Evolutionary conservation across 2,113 vertebrate genomes (phyloP), one percentile per base, ranked within the genome.

Genomic region (Hiodon tergisus): DNA sequence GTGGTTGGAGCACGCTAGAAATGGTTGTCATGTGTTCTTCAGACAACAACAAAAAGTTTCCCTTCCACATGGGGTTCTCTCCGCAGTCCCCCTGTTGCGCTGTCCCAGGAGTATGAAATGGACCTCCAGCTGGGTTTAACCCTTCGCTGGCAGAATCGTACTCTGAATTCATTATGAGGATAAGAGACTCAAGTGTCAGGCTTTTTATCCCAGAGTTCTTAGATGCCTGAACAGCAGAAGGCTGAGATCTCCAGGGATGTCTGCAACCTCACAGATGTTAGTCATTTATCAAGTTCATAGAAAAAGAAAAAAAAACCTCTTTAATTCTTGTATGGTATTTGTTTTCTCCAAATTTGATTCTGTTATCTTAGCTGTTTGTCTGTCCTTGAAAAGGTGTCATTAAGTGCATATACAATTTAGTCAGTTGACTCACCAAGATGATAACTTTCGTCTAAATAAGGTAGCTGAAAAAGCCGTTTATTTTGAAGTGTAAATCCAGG

Each of bases 401-500:
- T 6, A 10, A 47, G 46, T 46, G 16, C 10, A 9, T 14, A 8
- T 60, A 57, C 10, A 10, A 5, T 57, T 5, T 57, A 57, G 5
- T 57, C 54, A 66, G 63, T 9, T 66, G 31, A 47, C 48, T 48
- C 11, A 6, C 9, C 1, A 16, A 47, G 17, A 8, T 4, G 63
- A 66, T 66, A 66, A 16, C 63, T 66, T 47, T 48, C 4, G 31
- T 47, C 63, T 47, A 47, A 6, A 11, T 8, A 66, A 66, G 63
- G 46, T 16, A 66, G 63, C 48, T 8, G 63, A 47, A 46, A 31
- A 31, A 47, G 6, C 7, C 63, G 10, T 66, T 47, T 66, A 66
- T 66, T 66, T 66, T 46, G 10, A 48, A 66, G 63, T 66, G 63
- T 66, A 66, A 66, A 66, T 66, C 63, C 63, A 66, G 46, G 46